These are phyloP conservation scores for Dorcus hopei DNA, from an alignment of 2,888 invertebrate genomes.

Conservation along the genomic window DNA sequence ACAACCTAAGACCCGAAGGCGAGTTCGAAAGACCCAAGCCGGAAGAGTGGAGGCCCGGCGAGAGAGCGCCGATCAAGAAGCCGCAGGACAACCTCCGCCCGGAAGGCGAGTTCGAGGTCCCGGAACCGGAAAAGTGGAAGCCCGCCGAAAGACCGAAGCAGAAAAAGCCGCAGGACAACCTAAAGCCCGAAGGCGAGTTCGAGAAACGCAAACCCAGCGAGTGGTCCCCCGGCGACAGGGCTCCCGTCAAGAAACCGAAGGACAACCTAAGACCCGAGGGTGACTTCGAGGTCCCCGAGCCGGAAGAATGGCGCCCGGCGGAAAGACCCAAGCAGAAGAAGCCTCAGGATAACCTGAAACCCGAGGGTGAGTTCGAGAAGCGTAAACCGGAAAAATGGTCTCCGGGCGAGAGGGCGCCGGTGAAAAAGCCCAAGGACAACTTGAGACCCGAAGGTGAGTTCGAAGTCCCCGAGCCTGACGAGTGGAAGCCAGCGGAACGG, in stretches of 20 bases:
- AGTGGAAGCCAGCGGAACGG: constrained; percentile 44
- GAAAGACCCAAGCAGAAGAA: constrained; percentile 47
- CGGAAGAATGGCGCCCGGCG: constrained; percentile 49
- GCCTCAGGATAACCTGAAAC: constrained; percentile 55
- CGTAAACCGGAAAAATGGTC: constrained; percentile 42
- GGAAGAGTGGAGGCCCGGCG: constrained; percentile 45
- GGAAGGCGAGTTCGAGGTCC: constrained; percentile 59
- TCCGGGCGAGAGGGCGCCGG: constrained; percentile 47
- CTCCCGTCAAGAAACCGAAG: constrained; percentile 44
- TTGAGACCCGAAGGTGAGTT: constrained; percentile 52
- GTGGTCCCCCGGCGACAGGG: constrained; percentile 49
- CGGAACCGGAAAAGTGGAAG: constrained; percentile 41
- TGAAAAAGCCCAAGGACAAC: constrained; percentile 52
- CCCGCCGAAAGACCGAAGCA: constrained; percentile 48
- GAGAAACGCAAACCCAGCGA: constrained; percentile 38
- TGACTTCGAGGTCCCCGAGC: constrained; percentile 50
- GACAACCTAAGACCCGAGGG: constrained; percentile 55
- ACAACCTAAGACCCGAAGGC: constrained; percentile 50
- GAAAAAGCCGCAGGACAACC: constrained; percentile 48
- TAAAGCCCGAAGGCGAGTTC: constrained; percentile 54
- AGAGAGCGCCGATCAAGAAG: constrained; percentile 53
- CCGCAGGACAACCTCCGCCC: constrained; percentile 51
- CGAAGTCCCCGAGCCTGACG: constrained; percentile 36
- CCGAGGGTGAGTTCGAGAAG: constrained; percentile 56
- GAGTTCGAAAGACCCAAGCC: constrained; percentile 41